Base-by-base conservation (phyloP, 2,797 vertebrate species). In the Adelosebastes latens region DNA sequence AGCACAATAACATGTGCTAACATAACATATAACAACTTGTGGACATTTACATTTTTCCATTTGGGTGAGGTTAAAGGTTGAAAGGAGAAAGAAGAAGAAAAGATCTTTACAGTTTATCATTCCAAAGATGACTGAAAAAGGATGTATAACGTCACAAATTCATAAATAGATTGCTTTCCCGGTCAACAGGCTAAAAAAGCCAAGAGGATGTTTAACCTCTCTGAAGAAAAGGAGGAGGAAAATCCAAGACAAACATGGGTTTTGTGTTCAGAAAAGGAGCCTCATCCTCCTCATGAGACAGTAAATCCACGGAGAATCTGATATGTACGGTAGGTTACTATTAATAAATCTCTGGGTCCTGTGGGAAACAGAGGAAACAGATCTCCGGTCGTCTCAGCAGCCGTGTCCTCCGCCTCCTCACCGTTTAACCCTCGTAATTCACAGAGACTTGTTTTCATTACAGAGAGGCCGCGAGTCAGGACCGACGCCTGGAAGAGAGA, bases 381-480 rank as follows among this genome's bases (percentile, higher is more conserved):
- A 85, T 4, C 80, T 36, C 24, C 16, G 52, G 73, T 52, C 5
- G 61, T 16, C 67, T 63, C 20, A 67, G 27, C 39, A 60, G 64
- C 61, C 36, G 5, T 2, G 74, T 83, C 78, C 59, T 70, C 74
- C 1, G 13, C 75, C 62, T 80, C 65, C 46, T 81, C 75, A 46
- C 61, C 31, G 4, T 75, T 69, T 73, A 76, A 79, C 84, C 80
- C 70, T 71, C 58, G 20, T 74, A 78, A 77, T 79, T 89, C 74
- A 84, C 53, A 20, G 2, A 59, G 66, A n/a, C 10, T 73, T 76
- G 79, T 88, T 93, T 91, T 83, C 80, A 89, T 88, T 85, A 86
- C 36, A 77, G 71, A 58, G 66, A 76, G 61, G 58, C 70, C 32
- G 80, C 62, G 4, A 82, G 82, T 80, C 59, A 27, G 52, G 46